Conservation (phyloP, 23 tunicate genomes). For the Corella eumyota region DNA sequence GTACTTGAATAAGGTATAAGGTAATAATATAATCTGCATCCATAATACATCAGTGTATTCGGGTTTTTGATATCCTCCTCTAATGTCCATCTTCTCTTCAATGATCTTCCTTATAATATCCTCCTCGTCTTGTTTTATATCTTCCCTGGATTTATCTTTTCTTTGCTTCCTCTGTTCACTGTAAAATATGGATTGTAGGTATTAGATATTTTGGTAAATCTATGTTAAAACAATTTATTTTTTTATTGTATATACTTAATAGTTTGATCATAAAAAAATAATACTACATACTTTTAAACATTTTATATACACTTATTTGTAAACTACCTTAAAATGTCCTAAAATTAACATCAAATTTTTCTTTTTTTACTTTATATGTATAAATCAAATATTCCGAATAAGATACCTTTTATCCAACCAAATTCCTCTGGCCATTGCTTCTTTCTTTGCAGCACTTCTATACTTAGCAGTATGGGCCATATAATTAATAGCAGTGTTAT, state of each 20-base stretch:
- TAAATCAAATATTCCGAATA: too few species aligned
- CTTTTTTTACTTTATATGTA: too few species aligned
- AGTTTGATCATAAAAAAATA: too few species aligned
- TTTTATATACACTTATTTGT: too few species aligned
- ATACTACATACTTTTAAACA: too few species aligned
- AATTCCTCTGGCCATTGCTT: conserved; percentile 79
- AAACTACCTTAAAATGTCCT: too few species aligned
- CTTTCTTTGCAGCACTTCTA: conserved; percentile 84
- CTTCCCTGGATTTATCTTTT: conserved; percentile 50
- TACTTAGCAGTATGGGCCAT: conserved; percentile 72
- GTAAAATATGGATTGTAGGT: background rate
- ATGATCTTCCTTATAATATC: conserved; percentile 53
- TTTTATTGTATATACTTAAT: too few species aligned
- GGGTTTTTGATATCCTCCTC: conserved; percentile 93
- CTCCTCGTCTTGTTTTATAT: conserved; percentile 77
- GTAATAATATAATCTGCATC: conserved; percentile 62
- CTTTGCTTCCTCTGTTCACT: conserved; percentile 51
- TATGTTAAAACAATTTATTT: too few species aligned
- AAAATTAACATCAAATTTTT: too few species aligned
- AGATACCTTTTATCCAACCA: conserved; percentile 85
- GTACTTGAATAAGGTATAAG: conserved; percentile 51
- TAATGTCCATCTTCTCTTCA: conserved; percentile 87
- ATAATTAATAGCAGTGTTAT: conserved; percentile 79
- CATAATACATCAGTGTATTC: conserved; percentile 67
- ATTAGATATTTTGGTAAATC: too few species aligned